phyloP scores from a whole-genome alignment of 2,113 vertebrate species.

The Neogale vison region DNA sequence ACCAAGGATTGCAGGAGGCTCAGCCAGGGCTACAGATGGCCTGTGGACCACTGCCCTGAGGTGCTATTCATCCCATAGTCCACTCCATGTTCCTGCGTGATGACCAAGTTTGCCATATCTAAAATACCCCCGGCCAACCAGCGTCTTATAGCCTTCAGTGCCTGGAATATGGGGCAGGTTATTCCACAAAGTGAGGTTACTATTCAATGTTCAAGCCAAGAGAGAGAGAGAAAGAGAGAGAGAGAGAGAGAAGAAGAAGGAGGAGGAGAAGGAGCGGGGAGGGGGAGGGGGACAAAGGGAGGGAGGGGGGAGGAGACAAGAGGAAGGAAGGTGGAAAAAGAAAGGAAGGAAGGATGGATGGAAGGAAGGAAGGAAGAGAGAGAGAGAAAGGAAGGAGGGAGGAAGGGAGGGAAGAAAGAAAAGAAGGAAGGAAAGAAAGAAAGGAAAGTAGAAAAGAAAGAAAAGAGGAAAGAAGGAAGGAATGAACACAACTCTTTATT shows the following conservation, averaged over 20 bases:
- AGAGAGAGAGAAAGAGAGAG: accelerated
- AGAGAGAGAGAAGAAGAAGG: accelerated
- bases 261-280: neutral
- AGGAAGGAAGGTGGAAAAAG: neutral
- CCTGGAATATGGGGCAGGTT: neutral
- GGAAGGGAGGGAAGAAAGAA: accelerated
- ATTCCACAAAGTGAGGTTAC: neutral
- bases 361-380: no score
- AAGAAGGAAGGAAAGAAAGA: accelerated
- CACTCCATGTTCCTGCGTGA: neutral
- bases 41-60: neutral
- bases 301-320: neutral
- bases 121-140: neutral
- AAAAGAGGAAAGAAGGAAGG: no score
- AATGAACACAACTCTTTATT: neutral
- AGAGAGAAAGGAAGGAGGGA: accelerated
- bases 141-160: neutral
- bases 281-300: accelerated
- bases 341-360: no score
- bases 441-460: no score
- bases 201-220: neutral
- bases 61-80: accelerated
- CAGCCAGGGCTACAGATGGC: neutral
- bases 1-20: neutral
- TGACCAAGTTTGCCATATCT: neutral